Evolutionary conservation across 2,113 vertebrate species (phyloP), one percentile per base, ranked within the genome.

Genomic region (Ceuthmochares aereus): DNA sequence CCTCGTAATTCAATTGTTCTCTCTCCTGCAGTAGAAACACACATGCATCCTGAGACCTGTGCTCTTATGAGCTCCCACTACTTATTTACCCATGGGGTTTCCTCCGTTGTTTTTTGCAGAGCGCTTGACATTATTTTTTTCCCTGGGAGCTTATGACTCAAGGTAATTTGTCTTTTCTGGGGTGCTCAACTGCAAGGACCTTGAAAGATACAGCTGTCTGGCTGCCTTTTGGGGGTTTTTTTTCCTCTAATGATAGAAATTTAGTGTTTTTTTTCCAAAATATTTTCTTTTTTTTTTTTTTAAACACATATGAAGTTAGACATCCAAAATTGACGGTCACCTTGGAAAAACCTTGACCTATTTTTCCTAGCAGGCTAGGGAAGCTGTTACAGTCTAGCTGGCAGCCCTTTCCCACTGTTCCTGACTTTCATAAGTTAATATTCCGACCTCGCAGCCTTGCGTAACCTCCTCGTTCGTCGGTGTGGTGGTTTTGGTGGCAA

Each of bases 1-100:
- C 95, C 76, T 80, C 68, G 67, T 93, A 91, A 96, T 94, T 97
- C 92, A 93, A 86, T 97, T 97, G 89, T 96, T 97, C 85, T 72
- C 94, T 93, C 91, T 94, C 83, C 62, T 54, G 11, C 87, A 45
- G 88, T 93, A 95, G 91, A 87, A 87, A 52, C 89, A 88, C 95
- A 94, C 92, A 95, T 43, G 90, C 67, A 88, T 94, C 93, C 94
- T 84, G 95, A 96, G 77, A 93, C 87, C 75, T 3, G 9, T 58
- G 92, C 90, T 95, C 87, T 93, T 91, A 58, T 78, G 86, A 82
- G 82, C 77, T 72, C 73, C 74, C 77, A 81, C 56, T 85, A 76
- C 30, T 82, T 95, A 80, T 80, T 94, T 96, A 93, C 91, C 82
- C 96, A 83, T 1, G 12, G 85, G 84, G 51, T 89, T 95, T 95